phyloP scores from a whole-genome alignment of 2,888 invertebrate species.

The Strigamia maritima region DNA sequence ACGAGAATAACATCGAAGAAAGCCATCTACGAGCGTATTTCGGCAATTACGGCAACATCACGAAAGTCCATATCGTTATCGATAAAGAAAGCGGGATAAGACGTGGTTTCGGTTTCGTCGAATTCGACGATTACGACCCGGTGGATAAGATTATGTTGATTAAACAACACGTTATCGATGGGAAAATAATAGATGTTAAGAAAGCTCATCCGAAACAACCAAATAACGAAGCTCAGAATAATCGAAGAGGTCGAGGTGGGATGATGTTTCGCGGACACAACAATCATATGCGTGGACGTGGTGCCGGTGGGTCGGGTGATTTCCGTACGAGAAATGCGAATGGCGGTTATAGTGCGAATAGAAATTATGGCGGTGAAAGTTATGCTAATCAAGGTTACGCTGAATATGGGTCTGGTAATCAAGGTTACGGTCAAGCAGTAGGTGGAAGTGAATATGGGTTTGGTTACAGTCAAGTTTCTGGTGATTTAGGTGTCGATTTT shows the following conservation, averaged over 20 bases:
- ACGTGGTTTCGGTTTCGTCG: slow-evolving; percentile 93
- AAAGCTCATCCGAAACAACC: slow-evolving; percentile 86
- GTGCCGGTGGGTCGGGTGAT: slow-evolving; percentile 47
- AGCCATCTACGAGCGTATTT: slow-evolving; percentile 76
- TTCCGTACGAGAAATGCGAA: slow-evolving; percentile 46
- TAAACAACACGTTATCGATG: slow-evolving; percentile 76
- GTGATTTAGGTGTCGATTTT: slow-evolving; percentile 58
- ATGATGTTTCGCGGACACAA: neutral
- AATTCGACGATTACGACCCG: slow-evolving; percentile 95
- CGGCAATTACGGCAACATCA: slow-evolving; percentile 69
- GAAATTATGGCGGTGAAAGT: slow-evolving; percentile 28
- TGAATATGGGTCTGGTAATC: neutral
- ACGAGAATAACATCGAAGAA: slow-evolving; percentile 88
- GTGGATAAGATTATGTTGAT: slow-evolving; percentile 87
- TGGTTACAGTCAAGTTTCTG: slow-evolving; percentile 47
- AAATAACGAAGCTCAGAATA: slow-evolving; percentile 56
- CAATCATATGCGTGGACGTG: neutral
- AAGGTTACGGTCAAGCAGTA: slow-evolving; percentile 47
- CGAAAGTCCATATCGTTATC: slow-evolving; percentile 78
- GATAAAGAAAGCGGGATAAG: slow-evolving; percentile 92
- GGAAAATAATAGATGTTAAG: slow-evolving; percentile 83
- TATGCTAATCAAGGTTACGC: slow-evolving; percentile 36
- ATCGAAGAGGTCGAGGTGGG: slow-evolving; percentile 45
- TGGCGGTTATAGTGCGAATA: slow-evolving; percentile 42
- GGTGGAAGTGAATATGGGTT: slow-evolving; percentile 57